Base-by-base conservation (phyloP, 1,140 invertebrate species). In the Chlorops oryzae region DNA sequence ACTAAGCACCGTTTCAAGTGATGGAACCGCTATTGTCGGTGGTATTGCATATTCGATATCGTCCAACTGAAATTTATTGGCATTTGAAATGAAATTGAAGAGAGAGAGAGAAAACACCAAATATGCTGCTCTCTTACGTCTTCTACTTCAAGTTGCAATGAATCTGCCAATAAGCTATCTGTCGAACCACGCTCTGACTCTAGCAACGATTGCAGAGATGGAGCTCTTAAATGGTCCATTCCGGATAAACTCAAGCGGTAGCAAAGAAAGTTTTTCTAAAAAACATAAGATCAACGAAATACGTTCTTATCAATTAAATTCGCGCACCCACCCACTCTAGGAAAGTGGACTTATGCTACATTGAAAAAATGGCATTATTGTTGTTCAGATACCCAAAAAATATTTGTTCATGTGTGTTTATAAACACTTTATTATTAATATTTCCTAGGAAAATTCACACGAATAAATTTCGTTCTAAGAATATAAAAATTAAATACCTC, bases 41-140 rank as follows among this genome's bases (percentile, higher is more conserved):
- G 90, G 89, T 63, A 92, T 84, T 55, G 87, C 83, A 75, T 87
- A 92, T 72, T 92, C 88, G 21, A 80, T 78, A 75, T 90, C 88
- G 75, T 92, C 87, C 52, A 90, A 73, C 85, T 78, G 52, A 12
- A 63, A 69, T 40, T 40, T 39, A 5, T 9, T 39, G 18, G 10
- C 5, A 5, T 40, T 40, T 15, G 37, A 5, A 20, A n/a, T n/a
- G n/a, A 17, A 34, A 55, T 21, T 18, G 18, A 37, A 38, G 37
- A 44, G n/a, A 3, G 24, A 55, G 38, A 43, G n/a, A n/a, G n/a
- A n/a, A n/a, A n/a, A n/a, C n/a, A n/a, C n/a, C n/a, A n/a, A n/a
- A 42, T 28, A 28, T 38, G 21, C 17, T 38, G 7, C 42, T 39
- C 18, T 51, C 59, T 65, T 74, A 85, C 83, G 73, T 84, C 83